These are phyloP conservation scores for Sycobia sp. DNA, from an alignment of 1,140 invertebrate species.

Conservation along the genomic window DNA sequence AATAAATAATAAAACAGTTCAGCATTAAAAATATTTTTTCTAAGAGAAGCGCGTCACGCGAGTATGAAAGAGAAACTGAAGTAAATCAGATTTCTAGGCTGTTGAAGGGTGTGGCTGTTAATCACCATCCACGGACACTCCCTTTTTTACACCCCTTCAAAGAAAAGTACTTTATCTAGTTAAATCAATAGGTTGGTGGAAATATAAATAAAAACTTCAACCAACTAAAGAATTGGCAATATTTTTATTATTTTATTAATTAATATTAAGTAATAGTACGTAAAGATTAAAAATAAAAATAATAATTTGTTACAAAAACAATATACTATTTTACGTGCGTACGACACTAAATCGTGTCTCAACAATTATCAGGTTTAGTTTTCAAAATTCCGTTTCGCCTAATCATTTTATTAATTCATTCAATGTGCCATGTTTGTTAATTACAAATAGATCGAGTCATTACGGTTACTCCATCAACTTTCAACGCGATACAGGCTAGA, in stretches of 20 bases:
- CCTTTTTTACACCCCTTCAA: background rate
- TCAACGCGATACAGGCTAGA: conserved; percentile 20
- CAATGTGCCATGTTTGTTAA: conserved; percentile 6
- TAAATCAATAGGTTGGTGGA: conserved; percentile 26
- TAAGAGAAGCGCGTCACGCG: background rate
- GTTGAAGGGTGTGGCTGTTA: conserved; percentile 26
- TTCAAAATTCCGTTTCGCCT: conserved; percentile 17
- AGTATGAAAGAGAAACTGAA: conserved; percentile 16
- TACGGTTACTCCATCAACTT: background rate
- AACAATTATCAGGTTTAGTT: conserved; percentile 28
- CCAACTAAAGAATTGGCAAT: conserved; percentile 7
- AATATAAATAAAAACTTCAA: background rate
- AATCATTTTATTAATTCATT: conserved; percentile 11
- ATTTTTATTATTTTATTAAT: conserved; percentile 47
- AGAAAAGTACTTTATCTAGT: conserved; percentile 1
- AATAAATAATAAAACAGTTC: too few species aligned
- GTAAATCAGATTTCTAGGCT: background rate
- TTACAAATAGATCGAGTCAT: conserved; percentile 3
- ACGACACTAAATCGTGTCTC: conserved; percentile 34
- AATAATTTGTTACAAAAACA: conserved; percentile 49
- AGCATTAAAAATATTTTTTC: background rate
- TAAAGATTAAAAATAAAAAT: conserved; percentile 48
- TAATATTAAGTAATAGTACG: conserved; percentile 41
- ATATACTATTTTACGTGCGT: conserved; percentile 40
- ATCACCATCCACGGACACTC: conserved; percentile 18